Evolutionary conservation across 2,888 invertebrate species (phyloP), one percentile per base, ranked within the genome.

Genomic region (Diplazon laetatorius): DNA sequence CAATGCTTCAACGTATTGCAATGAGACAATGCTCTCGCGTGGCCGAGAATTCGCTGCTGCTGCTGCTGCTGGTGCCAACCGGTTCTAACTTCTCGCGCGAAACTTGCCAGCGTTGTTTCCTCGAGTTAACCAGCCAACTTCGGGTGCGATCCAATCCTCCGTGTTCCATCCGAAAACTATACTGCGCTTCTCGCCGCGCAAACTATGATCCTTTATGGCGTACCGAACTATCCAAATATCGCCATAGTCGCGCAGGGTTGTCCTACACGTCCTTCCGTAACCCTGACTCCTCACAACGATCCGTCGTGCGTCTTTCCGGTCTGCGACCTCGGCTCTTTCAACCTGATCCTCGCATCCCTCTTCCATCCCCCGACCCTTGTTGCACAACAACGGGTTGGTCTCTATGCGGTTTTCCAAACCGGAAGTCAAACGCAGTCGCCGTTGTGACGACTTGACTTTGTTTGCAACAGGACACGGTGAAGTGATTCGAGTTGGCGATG

Each of bases 111-210:
- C 84, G 87, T 88, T 89, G 89, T 89, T 89, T 88, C 89, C 86
- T 82, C 83, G 86, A 87, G 87, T 89, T 88, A 88, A 89, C 88
- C 88, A 87, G 86, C 87, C 85, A 90, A 89, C 89, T 89, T 88
- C 84, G 82, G n/a, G 82, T 81, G 83, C 85, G 83, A 87, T 87
- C 87, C 84, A 86, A 77, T 73, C 39, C 83, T 82, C 81, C 78
- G 72, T 79, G 80, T 82, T 73, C 74, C 75, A 30, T 62, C 42
- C 52, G 48, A 35, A n/a, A 55, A 55, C 55, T 59, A 60, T 42
- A 52, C 62, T n/a, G 25, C 46, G 55, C 46, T 65, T 18, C 12
- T 18, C 12, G 46, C 65, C 39, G 18, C 37, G 57, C 37, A 59
- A 35, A 35, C 10, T 57, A 73, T 46, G 46, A 20, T 59, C 59